A percentile compares a stretch with the other conserved stretches of the same genome.
phyloP scores from a whole-genome alignment of 2,113 vertebrate genomes.

The Pheucticus melanocephalus region DNA sequence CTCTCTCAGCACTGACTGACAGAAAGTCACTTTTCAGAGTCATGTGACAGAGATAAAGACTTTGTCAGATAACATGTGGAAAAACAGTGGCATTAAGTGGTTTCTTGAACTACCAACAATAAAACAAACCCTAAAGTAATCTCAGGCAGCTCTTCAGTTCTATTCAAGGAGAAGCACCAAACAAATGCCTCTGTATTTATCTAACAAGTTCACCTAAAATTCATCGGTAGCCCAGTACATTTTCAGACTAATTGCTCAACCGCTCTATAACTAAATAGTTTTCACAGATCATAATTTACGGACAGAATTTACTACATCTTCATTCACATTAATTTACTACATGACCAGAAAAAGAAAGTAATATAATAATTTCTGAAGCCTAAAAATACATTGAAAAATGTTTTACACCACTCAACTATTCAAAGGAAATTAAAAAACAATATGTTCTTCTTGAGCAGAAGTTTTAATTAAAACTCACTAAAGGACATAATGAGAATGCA shows the following conservation, averaged over 20 bases:
- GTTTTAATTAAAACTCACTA: not conserved
- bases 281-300: not conserved
- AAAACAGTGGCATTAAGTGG: slow-evolving; percentile 2
- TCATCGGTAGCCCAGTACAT: not conserved
- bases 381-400: not conserved
- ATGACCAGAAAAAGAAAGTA: not conserved
- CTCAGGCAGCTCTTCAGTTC: not conserved
- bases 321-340: not conserved
- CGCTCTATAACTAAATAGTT: not conserved
- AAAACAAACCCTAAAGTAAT: not conserved
- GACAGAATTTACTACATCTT: not conserved
- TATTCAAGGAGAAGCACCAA: not conserved
- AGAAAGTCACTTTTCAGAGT: not conserved
- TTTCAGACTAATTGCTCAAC: not conserved
- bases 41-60: not conserved
- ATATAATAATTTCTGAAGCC: not conserved
- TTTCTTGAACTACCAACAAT: slow-evolving; percentile 22
- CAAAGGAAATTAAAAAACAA: not conserved
- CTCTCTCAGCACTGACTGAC: not conserved
- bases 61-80: not conserved
- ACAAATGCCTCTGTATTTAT: not conserved
- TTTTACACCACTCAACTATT: not conserved
- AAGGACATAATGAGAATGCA: not conserved
- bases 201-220: not conserved
- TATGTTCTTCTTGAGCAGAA: not conserved